phyloP scores from a whole-genome alignment of 2,113 vertebrate genomes.

The Mobula birostris region DNA sequence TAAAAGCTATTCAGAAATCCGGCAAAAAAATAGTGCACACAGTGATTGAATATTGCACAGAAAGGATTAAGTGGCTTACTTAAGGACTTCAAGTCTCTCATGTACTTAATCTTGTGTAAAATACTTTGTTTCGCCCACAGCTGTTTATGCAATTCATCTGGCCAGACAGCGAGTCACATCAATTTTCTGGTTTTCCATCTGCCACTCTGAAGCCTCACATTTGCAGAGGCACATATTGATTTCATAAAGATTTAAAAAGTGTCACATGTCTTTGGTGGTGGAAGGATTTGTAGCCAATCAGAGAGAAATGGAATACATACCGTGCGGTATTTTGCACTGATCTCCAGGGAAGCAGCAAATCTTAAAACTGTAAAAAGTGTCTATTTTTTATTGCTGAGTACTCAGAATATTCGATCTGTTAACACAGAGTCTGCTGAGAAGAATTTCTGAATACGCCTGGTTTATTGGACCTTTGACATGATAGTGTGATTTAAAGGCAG shows the following conservation, averaged over 20 bases:
- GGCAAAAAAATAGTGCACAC: slow-evolving; percentile 39
- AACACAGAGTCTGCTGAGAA: slow-evolving; percentile 82
- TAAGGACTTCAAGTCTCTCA: slow-evolving; percentile 42
- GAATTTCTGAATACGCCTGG: slow-evolving; percentile 88
- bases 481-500: slow-evolving; percentile 62
- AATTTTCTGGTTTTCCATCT: slow-evolving; percentile 43
- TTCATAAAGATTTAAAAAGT: slow-evolving; percentile 45
- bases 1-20: slow-evolving; percentile 26
- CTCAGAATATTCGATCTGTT: slow-evolving; percentile 43
- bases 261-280: slow-evolving; percentile 27
- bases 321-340: slow-evolving; percentile 27
- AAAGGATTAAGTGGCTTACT: slow-evolving; percentile 42
- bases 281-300: background rate
- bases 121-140: slow-evolving; percentile 43
- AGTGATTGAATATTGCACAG: slow-evolving; percentile 39
- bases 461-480: slow-evolving; percentile 84
- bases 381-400: slow-evolving; percentile 40
- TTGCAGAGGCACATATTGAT: slow-evolving; percentile 42
- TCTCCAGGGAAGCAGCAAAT: slow-evolving; percentile 34
- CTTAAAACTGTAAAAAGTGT: background rate
- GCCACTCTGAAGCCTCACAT: slow-evolving; percentile 45
- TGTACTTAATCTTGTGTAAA: slow-evolving; percentile 41
- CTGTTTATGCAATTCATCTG: slow-evolving; percentile 46
- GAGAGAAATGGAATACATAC: slow-evolving; percentile 40
- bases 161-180: slow-evolving; percentile 47